Evolutionary conservation across 2,797 vertebrate species (phyloP).

Genomic region (Podarcis lilfordi): DNA sequence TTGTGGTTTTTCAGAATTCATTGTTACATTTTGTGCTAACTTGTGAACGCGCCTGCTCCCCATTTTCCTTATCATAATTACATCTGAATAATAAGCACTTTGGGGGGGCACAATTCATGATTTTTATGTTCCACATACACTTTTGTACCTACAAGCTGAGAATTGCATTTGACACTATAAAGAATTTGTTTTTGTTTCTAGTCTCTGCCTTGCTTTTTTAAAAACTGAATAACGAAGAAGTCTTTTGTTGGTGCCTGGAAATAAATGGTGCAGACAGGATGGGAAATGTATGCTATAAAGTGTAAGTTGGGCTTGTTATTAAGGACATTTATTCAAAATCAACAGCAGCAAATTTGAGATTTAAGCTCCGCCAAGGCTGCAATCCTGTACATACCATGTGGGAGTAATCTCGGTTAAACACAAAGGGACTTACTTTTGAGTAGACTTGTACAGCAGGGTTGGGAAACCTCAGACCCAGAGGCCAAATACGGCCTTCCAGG

Average conservation of each 20-base stretch:
- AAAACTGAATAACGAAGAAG: too few species aligned
- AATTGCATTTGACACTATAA: constrained; percentile 63
- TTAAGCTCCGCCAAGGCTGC: neutral
- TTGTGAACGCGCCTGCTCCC: constrained; percentile 12
- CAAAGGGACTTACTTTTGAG: too few species aligned
- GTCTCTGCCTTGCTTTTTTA: neutral
- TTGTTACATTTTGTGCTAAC: constrained; percentile 30
- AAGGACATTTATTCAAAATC: neutral
- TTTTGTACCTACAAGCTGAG: constrained; percentile 47
- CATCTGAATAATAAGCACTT: constrained; percentile 57
- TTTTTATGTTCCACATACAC: constrained; percentile 50
- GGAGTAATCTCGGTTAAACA: too few species aligned
- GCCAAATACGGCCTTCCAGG: too few species aligned
- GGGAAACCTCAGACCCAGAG: too few species aligned
- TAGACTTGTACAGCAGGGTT: too few species aligned
- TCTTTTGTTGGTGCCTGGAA: neutral
- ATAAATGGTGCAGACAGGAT: neutral
- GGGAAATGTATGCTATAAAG: neutral
- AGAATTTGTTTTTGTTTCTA: constrained; percentile 50
- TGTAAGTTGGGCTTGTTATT: neutral
- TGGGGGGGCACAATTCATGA: constrained; percentile 32
- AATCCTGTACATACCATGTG: too few species aligned
- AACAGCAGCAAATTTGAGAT: neutral
- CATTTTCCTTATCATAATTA: constrained; percentile 1
- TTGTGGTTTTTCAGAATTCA: neutral